phyloP scores from a whole-genome alignment of 2,888 invertebrate species.

The Tridacna gigas region DNA sequence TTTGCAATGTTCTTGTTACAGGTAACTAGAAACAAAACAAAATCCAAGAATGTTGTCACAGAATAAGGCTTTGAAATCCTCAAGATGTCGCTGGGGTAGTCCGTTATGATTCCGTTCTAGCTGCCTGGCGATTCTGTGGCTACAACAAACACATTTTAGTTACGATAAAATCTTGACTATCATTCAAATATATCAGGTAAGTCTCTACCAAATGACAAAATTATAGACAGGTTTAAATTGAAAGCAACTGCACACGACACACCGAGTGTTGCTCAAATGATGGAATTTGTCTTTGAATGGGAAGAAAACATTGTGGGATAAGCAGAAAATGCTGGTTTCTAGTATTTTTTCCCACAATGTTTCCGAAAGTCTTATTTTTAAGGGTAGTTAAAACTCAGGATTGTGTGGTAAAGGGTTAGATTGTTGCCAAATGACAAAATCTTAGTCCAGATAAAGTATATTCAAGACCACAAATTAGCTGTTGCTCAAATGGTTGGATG shows the following conservation, averaged over 20 bases:
- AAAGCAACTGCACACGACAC: too few species aligned
- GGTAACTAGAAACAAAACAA: too few species aligned
- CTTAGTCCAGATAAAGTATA: neutral
- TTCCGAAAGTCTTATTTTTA: too few species aligned
- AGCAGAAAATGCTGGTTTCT: too few species aligned
- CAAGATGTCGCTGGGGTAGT: neutral
- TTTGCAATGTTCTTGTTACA: neutral
- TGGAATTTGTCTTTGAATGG: too few species aligned
- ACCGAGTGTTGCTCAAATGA: too few species aligned
- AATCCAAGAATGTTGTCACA: neutral
- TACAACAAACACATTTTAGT: conserved; percentile 30
- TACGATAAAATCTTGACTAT: too few species aligned
- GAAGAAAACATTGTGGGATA: neutral
- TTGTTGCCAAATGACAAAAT: neutral
- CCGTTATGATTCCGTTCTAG: conserved; percentile 59
- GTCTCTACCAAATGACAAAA: too few species aligned
- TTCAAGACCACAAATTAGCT: neutral
- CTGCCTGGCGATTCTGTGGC: conserved; percentile 59
- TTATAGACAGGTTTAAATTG: too few species aligned
- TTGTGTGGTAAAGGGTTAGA: too few species aligned
- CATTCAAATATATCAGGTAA: too few species aligned
- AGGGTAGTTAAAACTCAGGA: too few species aligned
- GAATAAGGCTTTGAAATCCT: neutral
- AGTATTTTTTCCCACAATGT: neutral
- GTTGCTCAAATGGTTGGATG: neutral